phyloP scores from a whole-genome alignment of 2,888 invertebrate genomes.

The Gisinianus flammeolus region DNA sequence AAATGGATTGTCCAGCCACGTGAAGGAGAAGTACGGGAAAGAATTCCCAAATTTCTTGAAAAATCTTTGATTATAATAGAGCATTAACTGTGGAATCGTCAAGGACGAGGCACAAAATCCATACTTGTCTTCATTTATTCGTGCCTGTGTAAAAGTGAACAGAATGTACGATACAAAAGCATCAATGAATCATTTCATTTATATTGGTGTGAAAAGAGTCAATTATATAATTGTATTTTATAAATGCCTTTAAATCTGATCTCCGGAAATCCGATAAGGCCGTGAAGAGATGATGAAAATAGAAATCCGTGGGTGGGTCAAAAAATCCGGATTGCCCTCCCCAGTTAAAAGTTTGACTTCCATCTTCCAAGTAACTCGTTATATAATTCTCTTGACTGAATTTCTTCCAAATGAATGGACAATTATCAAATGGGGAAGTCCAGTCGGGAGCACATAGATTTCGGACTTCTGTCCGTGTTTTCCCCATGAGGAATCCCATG shows the following conservation, averaged over 20 bases:
- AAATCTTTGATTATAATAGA: constrained; percentile 74
- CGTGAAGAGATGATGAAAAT: constrained; percentile 74
- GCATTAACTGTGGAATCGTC: constrained; percentile 66
- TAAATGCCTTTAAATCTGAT: background rate
- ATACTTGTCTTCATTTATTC: background rate
- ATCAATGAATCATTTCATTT: too few species aligned
- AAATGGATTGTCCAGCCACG: constrained; percentile 80
- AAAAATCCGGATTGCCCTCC: constrained; percentile 70
- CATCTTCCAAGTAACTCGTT: constrained; percentile 74
- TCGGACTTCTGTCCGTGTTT: constrained; percentile 33
- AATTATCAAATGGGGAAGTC: constrained; percentile 68
- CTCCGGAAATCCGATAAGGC: constrained; percentile 60
- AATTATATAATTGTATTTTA: too few species aligned
- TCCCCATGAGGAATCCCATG: constrained; percentile 79
- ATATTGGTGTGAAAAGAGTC: too few species aligned
- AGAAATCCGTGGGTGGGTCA: constrained; percentile 77
- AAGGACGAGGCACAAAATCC: constrained; percentile 24
- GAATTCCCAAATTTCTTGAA: constrained; percentile 68
- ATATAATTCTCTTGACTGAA: constrained; percentile 58
- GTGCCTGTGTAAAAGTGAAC: background rate
- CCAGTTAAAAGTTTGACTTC: constrained; percentile 73
- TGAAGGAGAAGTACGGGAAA: constrained; percentile 73
- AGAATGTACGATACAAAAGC: background rate
- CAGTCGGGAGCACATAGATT: constrained; percentile 51
- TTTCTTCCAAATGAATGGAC: constrained; percentile 80